Conservation (phyloP, 2,797 vertebrate genomes). For the Gymnocypris eckloni region DNA sequence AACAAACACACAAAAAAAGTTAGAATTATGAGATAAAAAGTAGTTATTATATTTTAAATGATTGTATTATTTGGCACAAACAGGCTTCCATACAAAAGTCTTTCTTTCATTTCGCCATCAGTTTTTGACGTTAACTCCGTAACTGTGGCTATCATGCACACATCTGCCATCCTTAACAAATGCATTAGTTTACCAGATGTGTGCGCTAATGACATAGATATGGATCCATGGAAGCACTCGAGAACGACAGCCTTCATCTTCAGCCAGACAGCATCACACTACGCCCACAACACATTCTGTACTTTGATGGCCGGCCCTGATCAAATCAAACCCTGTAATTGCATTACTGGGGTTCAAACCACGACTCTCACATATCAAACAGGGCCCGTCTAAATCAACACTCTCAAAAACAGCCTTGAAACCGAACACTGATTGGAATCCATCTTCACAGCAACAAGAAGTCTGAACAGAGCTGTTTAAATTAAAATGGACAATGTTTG, state of each 20-base stretch:
- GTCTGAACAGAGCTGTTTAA: too few species aligned
- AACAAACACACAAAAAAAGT: too few species aligned
- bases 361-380: background rate
- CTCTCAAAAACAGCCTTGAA: background rate
- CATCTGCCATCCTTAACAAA: background rate
- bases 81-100: background rate
- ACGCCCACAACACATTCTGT: background rate
- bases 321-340: conserved; percentile 34
- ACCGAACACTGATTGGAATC: background rate
- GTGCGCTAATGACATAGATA: conserved; percentile 11
- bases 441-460: background rate
- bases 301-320: conserved; percentile 17
- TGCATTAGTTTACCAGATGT: background rate
- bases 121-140: background rate
- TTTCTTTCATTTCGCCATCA: background rate
- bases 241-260: conserved; percentile 17
- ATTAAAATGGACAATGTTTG: too few species aligned
- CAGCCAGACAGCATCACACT: conserved; percentile 3
- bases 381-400: background rate
- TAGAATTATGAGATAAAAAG: too few species aligned
- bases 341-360: background rate
- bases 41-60: too few species aligned
- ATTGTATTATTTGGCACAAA: background rate
- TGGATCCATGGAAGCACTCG: conserved; percentile 2
- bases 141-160: background rate